A percentile compares a stretch with the other conserved stretches of the same genome.
Conservation (phyloP, 2,113 vertebrate genomes). For the Atrichornis clamosus region DNA sequence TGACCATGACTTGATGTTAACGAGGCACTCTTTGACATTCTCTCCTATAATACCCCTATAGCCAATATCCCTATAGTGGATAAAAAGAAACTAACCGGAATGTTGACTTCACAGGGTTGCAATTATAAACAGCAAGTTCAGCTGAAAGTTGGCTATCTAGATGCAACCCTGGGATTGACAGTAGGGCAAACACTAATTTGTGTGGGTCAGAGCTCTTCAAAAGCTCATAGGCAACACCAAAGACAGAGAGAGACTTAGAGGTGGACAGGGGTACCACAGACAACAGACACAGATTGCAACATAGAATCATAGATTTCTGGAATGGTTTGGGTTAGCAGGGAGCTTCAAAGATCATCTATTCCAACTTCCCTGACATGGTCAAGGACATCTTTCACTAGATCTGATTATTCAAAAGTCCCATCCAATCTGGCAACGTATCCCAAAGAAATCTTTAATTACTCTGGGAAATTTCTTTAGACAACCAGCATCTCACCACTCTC, state of each 20-base stretch:
- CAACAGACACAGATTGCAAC: not conserved
- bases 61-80: too few species aligned
- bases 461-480: not conserved
- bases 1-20: not conserved
- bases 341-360: not conserved
- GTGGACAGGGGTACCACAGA: not conserved
- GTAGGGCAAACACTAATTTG: not conserved
- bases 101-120: rapidly evolving
- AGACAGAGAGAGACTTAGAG: not conserved
- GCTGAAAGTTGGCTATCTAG: not conserved
- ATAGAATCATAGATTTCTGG: not conserved
- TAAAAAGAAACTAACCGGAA: not conserved
- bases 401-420: not conserved
- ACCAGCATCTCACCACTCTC: not conserved
- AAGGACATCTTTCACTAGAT: not conserved
- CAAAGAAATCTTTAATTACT: not conserved
- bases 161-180: not conserved
- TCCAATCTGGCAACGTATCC: not conserved
- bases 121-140: not conserved
- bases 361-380: rapidly evolving
- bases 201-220: not conserved
- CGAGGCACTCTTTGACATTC: not conserved
- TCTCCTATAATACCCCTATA: not conserved
- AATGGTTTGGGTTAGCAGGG: not conserved
- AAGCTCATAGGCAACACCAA: not conserved